A percentile compares a stretch with the other conserved stretches of the same genome.
Conservation (phyloP, 1,140 invertebrate species). For the Zaprionus africanus region DNA sequence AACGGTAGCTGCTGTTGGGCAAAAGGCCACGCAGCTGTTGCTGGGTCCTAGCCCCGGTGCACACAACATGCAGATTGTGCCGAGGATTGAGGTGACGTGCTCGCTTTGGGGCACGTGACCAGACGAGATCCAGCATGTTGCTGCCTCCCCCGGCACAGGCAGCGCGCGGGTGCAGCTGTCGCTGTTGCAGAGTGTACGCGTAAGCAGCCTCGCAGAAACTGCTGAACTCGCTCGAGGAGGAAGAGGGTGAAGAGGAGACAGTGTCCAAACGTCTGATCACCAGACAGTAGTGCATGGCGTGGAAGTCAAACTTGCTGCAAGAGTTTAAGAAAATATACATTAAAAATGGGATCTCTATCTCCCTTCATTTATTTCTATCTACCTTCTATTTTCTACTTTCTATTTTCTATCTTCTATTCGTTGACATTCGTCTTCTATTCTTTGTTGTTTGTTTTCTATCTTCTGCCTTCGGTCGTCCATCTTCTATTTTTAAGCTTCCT, state of each 20-base stretch:
- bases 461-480: no score
- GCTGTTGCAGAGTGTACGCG: conserved; percentile 56
- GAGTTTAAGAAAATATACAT: background rate
- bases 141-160: conserved; percentile 40
- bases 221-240: conserved; percentile 5
- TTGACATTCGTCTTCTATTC: no score
- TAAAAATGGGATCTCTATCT: background rate
- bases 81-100: conserved; percentile 66
- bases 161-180: conserved; percentile 17
- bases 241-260: background rate
- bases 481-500: no score
- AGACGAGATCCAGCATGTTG: conserved; percentile 63
- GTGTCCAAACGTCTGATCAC: conserved; percentile 53
- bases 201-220: conserved; percentile 76
- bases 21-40: conserved; percentile 64
- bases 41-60: conserved; percentile 71
- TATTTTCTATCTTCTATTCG: background rate
- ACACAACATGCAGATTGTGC: conserved; percentile 71
- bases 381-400: no score
- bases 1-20: conserved; percentile 68
- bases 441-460: no score
- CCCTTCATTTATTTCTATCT: background rate
- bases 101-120: conserved; percentile 61
- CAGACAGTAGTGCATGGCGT: conserved; percentile 82
- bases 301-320: conserved; percentile 73